These are phyloP conservation scores for Pandemis corylana DNA, from an alignment of 2,888 invertebrate species.

Conservation along the genomic window DNA sequence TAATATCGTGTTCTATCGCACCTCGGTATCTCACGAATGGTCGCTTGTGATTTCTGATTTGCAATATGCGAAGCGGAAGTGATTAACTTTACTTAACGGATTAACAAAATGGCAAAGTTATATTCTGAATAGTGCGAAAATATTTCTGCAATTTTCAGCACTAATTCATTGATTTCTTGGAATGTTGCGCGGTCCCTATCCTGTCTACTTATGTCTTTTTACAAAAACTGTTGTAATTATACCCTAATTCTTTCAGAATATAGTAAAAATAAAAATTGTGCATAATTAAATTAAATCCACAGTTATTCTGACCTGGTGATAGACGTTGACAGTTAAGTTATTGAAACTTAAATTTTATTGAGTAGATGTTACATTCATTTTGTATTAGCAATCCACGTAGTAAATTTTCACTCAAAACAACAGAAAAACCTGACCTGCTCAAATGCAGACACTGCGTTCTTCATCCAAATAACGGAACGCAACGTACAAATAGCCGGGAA, in stretches of 20 bases:
- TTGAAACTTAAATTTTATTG: too few species aligned
- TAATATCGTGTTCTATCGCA: background rate
- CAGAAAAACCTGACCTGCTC: background rate
- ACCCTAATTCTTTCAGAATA: background rate
- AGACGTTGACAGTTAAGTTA: too few species aligned
- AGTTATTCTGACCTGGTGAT: background rate
- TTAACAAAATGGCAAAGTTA: background rate
- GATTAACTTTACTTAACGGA: background rate
- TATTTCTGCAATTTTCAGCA: background rate
- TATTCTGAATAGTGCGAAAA: too few species aligned
- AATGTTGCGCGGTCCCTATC: too few species aligned
- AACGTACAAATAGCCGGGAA: slow-evolving; percentile 12
- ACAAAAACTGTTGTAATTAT: background rate
- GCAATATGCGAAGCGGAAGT: background rate
- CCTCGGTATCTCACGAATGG: background rate
- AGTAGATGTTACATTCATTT: too few species aligned
- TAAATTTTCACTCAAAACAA: background rate
- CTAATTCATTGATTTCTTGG: background rate
- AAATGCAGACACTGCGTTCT: slow-evolving; percentile 22
- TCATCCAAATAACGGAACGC: slow-evolving; percentile 1
- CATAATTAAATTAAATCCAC: background rate
- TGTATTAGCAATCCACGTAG: background rate
- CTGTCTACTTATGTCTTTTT: background rate
- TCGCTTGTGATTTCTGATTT: background rate
- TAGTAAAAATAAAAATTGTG: background rate